Conservation (phyloP, 2,888 invertebrate species). For the Arctia plantaginis region DNA sequence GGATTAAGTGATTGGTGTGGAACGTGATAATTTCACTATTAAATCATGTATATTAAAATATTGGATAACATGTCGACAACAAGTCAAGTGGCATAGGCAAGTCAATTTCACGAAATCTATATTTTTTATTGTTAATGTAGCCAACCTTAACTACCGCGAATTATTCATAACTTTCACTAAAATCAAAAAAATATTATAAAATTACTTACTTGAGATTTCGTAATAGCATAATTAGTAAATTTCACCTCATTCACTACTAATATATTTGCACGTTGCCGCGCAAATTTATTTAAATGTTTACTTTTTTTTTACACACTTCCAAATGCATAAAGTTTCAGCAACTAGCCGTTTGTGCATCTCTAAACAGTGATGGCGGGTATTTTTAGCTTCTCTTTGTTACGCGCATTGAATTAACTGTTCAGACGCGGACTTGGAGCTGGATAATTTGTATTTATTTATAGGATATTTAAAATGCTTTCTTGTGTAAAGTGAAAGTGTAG, state of each 20-base stretch:
- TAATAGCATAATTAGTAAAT: neutral
- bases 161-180: neutral
- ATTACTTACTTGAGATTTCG: neutral
- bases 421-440: conserved; percentile 14
- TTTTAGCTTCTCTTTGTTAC: conserved; percentile 41
- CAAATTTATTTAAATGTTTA: neutral
- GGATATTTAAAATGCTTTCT: neutral
- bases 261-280: neutral
- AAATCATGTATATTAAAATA: too few species aligned
- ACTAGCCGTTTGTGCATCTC: neutral
- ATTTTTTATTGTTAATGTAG: neutral
- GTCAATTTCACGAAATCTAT: neutral
- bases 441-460: conserved; percentile 10
- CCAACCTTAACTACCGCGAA: neutral
- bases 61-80: neutral
- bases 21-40: too few species aligned
- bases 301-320: neutral
- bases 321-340: neutral
- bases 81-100: neutral
- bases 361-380: conserved; percentile 20
- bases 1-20: too few species aligned
- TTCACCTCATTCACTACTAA: neutral
- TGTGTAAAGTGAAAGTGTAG: neutral
- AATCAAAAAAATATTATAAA: neutral
- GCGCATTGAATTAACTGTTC: conserved; percentile 40